A percentile compares a stretch with the other conserved stretches of the same genome.
phyloP scores from a whole-genome alignment of 2,797 vertebrate species.

The Salmo trutta region DNA sequence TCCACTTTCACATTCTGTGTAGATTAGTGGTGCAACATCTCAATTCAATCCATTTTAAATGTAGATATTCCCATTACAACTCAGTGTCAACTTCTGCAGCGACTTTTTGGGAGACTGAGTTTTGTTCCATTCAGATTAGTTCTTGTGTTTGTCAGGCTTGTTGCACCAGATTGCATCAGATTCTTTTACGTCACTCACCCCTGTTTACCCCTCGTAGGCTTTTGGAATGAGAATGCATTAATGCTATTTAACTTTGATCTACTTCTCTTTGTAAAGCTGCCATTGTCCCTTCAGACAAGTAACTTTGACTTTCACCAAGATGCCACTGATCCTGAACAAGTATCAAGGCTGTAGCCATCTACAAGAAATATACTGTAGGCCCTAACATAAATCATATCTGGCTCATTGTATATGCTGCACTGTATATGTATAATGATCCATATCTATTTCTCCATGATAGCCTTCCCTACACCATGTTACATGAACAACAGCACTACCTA shows the following conservation, averaged over 20 bases:
- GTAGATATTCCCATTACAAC: background rate
- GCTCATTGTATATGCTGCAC: no score
- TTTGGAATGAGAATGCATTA: conserved; percentile 8
- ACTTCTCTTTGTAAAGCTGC: conserved; percentile 2
- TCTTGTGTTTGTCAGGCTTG: conserved; percentile 6
- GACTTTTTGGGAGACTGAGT: background rate
- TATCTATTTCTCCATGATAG: no score
- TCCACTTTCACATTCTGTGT: no score
- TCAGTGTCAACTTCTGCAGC: background rate
- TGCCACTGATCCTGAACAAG: no score
- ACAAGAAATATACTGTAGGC: background rate
- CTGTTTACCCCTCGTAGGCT: conserved; percentile 16
- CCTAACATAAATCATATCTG: background rate
- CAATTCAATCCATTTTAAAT: no score
- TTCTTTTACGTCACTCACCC: conserved; percentile 20
- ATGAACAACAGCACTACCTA: no score
- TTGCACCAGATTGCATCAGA: conserved; percentile 53
- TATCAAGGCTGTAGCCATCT: background rate
- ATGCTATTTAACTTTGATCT: conserved; percentile 20
- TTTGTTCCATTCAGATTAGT: conserved; percentile 21
- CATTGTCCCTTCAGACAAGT: background rate
- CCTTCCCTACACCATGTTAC: no score
- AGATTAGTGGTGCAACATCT: no score
- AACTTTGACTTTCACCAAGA: background rate
- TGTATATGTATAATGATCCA: no score